Conservation (phyloP, 2,888 invertebrate genomes). For the Campoletis raptor region DNA sequence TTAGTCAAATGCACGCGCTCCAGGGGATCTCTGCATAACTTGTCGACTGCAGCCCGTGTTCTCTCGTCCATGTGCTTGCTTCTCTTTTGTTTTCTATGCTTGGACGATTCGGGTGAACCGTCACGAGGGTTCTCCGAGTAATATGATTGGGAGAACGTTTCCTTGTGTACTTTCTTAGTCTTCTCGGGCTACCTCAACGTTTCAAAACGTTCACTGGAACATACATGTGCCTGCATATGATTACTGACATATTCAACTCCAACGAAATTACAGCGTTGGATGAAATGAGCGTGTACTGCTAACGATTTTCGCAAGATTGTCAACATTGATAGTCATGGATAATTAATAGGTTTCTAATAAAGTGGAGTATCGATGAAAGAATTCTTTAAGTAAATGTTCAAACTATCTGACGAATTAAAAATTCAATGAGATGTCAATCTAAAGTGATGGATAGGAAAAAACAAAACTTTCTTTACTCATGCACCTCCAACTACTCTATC, state of each 20-base stretch:
- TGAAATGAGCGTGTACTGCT: not conserved
- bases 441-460: not conserved
- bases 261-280: not conserved
- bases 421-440: not conserved
- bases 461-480: not conserved
- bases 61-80: conserved; percentile 62
- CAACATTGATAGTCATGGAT: not conserved
- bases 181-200: not conserved
- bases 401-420: not conserved
- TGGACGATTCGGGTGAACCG: conserved; percentile 69
- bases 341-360: not conserved
- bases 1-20: conserved; percentile 80
- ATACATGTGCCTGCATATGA: not conserved
- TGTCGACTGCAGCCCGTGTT: conserved; percentile 78
- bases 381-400: not conserved
- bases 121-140: conserved; percentile 44
- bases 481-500: not conserved
- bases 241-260: not conserved
- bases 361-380: not conserved
- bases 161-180: not conserved
- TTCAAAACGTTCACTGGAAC: not conserved
- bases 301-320: not conserved
- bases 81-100: conserved; percentile 79
- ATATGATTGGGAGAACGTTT: conserved; percentile 57
- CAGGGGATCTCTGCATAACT: conserved; percentile 78